Percentiles rank a stretch among this genome's conserved stretches.
Conservation (phyloP, 1,140 invertebrate genomes). For the Drosophila repletoides region DNA sequence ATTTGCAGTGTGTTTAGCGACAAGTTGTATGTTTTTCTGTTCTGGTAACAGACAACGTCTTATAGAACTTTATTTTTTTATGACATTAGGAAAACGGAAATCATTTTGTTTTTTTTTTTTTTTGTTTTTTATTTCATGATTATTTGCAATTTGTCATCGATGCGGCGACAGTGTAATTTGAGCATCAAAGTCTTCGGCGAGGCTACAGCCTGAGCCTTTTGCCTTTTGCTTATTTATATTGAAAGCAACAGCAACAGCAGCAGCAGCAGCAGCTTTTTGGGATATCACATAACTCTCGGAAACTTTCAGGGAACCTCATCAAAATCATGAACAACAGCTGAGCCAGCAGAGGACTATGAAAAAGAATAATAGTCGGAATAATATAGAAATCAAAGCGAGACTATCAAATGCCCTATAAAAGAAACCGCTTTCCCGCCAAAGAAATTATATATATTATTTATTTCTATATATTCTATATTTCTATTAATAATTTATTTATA, state of each 20-base stretch:
- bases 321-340: slow-evolving; percentile 44
- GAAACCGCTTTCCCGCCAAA: too few relatives aligned
- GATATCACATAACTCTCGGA: slow-evolving; percentile 18
- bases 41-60: not conserved
- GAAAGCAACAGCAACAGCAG: too few relatives aligned
- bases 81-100: not conserved
- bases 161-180: slow-evolving; percentile 43
- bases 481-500: too few relatives aligned
- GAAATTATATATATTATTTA: too few relatives aligned
- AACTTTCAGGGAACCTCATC: slow-evolving; percentile 52
- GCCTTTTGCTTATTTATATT: slow-evolving; percentile 52
- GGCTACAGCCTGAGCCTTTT: slow-evolving; percentile 8
- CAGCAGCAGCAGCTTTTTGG: slow-evolving; percentile 7
- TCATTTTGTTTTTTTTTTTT: too few relatives aligned
- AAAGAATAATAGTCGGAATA: slow-evolving; percentile 4
- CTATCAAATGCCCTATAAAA: slow-evolving; percentile 3
- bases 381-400: not conserved
- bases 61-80: too few relatives aligned
- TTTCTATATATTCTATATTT: too few relatives aligned
- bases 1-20: slow-evolving; percentile 23
- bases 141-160: slow-evolving; percentile 72
- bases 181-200: slow-evolving; percentile 35
- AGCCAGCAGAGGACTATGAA: slow-evolving; percentile 32
- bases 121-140: slow-evolving; percentile 38
- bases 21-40: not conserved